These are phyloP conservation scores for Philonicus albiceps DNA, from an alignment of 2,888 invertebrate genomes.

Conservation along the genomic window DNA sequence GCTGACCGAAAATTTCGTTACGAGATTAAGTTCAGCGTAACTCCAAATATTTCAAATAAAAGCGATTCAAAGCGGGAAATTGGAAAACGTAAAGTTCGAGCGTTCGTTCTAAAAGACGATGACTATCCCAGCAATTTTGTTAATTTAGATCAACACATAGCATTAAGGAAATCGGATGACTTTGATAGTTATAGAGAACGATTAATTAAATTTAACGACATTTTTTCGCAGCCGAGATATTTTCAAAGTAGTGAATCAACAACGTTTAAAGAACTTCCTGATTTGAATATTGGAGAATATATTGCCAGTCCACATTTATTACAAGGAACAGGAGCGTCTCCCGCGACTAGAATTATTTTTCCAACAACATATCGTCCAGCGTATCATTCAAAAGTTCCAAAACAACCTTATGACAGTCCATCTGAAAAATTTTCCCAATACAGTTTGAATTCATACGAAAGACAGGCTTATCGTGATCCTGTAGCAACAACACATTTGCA, in stretches of 20 bases:
- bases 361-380: constrained; percentile 59
- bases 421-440: background rate
- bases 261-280: background rate
- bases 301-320: constrained; percentile 51
- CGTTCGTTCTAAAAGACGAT: constrained; percentile 70
- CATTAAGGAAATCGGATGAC: constrained; percentile 39
- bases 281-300: constrained; percentile 60
- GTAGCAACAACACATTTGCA: constrained; percentile 61
- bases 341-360: constrained; percentile 51
- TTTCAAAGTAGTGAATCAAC: constrained; percentile 21
- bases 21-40: constrained; percentile 74
- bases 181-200: background rate
- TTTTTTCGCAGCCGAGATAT: constrained; percentile 49
- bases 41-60: constrained; percentile 62
- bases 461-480: background rate
- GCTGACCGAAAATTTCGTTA: constrained; percentile 66
- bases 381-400: constrained; percentile 54
- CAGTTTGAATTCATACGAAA: background rate
- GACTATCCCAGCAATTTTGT: constrained; percentile 61
- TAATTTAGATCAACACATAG: constrained; percentile 41
- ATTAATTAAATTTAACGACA: constrained; percentile 42
- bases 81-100: constrained; percentile 66
- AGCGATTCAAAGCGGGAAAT: constrained; percentile 62
- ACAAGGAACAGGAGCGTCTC: background rate
- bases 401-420: constrained; percentile 48